phyloP scores from a whole-genome alignment of 2,888 invertebrate genomes.

The Eupeodes luniger region DNA sequence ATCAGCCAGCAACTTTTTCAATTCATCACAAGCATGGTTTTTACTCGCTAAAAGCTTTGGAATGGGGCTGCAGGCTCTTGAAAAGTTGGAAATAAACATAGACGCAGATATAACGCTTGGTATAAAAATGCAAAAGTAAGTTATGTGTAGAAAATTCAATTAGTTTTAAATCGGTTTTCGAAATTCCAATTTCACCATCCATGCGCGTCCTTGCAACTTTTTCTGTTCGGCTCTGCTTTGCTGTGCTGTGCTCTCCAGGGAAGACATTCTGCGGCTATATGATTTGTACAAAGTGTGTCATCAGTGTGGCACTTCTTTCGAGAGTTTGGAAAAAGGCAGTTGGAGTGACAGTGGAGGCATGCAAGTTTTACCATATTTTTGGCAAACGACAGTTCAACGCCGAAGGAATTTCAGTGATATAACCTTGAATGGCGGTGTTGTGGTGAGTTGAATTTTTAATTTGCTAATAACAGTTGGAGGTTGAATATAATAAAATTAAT shows the following conservation, averaged over 20 bases:
- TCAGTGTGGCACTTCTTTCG: slow-evolving; percentile 70
- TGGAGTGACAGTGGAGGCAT: slow-evolving; percentile 79
- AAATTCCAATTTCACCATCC: slow-evolving; percentile 55
- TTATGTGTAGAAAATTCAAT: slow-evolving; percentile 63
- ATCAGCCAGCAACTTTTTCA: slow-evolving; percentile 78
- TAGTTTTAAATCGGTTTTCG: slow-evolving; percentile 60
- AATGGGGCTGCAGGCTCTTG: slow-evolving; percentile 18
- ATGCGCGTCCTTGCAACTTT: slow-evolving; percentile 51
- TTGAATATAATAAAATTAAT: background rate
- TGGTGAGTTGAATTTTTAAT: slow-evolving; percentile 73
- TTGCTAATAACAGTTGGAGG: slow-evolving; percentile 35
- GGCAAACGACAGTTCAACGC: slow-evolving; percentile 77
- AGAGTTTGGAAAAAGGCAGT: slow-evolving; percentile 78
- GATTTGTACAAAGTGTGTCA: slow-evolving; percentile 80
- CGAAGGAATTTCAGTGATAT: slow-evolving; percentile 79
- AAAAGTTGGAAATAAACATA: slow-evolving; percentile 78
- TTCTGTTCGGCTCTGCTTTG: background rate
- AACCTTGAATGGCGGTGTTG: slow-evolving; percentile 78
- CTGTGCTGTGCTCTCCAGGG: slow-evolving; percentile 12
- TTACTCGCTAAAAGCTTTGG: slow-evolving; percentile 73
- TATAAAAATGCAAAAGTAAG: slow-evolving; percentile 73
- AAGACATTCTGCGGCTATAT: slow-evolving; percentile 78
- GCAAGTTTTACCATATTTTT: slow-evolving; percentile 70
- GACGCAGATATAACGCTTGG: slow-evolving; percentile 82
- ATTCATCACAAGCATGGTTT: slow-evolving; percentile 80